Conservation (phyloP, 2,113 vertebrate species). For the Gnathonemus echidnorhynchus region DNA sequence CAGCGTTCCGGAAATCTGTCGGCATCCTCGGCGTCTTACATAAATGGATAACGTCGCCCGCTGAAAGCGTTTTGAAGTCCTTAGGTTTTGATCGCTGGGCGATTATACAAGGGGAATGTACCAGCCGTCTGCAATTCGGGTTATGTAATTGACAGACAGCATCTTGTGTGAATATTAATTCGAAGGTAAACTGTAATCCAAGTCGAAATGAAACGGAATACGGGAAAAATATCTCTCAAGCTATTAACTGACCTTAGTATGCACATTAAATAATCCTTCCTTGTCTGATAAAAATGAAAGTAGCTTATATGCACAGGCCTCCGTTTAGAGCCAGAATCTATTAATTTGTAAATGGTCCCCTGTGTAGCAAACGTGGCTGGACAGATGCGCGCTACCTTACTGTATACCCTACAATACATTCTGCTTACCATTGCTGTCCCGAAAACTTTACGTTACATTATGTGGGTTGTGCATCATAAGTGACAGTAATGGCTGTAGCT, state of each 20-base stretch:
- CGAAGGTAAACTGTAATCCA: not conserved
- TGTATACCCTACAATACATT: not conserved
- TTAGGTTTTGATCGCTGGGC: not conserved
- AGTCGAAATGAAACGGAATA: not conserved
- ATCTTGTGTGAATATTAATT: not conserved
- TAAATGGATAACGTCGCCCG: not conserved
- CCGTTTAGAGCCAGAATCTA: not conserved
- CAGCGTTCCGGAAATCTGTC: not conserved
- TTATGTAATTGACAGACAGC: not conserved
- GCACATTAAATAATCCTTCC: not conserved
- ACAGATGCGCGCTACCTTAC: not conserved
- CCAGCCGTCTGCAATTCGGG: not conserved
- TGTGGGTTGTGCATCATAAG: not conserved
- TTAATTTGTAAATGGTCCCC: not conserved
- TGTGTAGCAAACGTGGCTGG: not conserved
- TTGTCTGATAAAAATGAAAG: not conserved
- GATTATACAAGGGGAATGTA: not conserved
- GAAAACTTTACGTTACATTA: not conserved
- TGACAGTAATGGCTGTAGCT: not conserved
- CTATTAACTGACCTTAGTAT: not conserved
- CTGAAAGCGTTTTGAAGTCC: not conserved
- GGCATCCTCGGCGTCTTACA: not conserved
- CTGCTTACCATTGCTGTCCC: not conserved
- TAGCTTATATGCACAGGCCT: not conserved
- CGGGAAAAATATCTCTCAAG: not conserved